Evolutionary conservation across 2,113 vertebrate species (phyloP).

Genomic region (Hyperopisus bebe): DNA sequence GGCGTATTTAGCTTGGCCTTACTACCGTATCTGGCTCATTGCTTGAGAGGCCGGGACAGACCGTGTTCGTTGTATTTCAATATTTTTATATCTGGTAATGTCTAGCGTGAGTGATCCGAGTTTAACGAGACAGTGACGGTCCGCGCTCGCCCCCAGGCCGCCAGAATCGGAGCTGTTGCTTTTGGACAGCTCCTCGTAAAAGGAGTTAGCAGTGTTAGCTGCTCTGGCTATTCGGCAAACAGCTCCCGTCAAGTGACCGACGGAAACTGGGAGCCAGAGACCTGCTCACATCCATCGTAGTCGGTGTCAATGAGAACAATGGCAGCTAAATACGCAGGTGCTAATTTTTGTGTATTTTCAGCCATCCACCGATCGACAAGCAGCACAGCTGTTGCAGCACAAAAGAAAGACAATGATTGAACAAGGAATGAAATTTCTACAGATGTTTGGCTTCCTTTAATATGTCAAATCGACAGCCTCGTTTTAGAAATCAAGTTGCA

Average conservation of each 20-base stretch:
- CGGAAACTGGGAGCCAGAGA: not conserved
- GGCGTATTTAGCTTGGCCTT: not conserved
- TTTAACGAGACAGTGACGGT: not conserved
- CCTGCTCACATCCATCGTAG: not conserved
- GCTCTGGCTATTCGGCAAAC: not conserved
- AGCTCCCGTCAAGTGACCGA: not conserved
- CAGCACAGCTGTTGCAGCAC: not conserved
- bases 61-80: not conserved
- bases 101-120: not conserved
- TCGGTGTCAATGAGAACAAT: not conserved
- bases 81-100: constrained; percentile 11
- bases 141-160: not conserved
- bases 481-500: not conserved
- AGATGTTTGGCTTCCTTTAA: not conserved
- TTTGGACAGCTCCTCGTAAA: not conserved
- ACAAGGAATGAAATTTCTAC: not conserved
- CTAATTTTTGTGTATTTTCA: not conserved
- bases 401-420: not conserved
- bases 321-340: not conserved
- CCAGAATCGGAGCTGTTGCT: not conserved
- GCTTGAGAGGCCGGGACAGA: constrained; percentile 3
- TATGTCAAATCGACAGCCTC: not conserved
- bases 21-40: not conserved
- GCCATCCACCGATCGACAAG: not conserved
- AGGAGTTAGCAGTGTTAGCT: not conserved